phyloP scores from a whole-genome alignment of 2,888 invertebrate species.

The Drosophila fungiperda region DNA sequence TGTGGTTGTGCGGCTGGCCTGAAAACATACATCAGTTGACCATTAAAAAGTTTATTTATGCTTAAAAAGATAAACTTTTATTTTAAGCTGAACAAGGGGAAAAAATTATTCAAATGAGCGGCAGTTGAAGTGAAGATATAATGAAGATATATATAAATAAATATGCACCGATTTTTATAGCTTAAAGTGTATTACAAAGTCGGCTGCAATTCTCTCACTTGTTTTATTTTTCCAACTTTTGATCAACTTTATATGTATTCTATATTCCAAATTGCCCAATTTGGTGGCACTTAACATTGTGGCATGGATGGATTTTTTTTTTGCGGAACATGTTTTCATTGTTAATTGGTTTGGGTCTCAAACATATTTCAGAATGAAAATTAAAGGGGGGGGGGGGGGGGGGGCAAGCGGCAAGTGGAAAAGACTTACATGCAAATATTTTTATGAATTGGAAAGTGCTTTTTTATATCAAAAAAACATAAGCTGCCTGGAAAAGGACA shows the following conservation, averaged over 20 bases:
- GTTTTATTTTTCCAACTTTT: not conserved
- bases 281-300: not conserved
- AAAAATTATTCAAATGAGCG: not conserved
- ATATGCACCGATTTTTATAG: not conserved
- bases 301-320: not conserved
- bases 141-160: too few relatives aligned
- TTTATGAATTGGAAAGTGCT: constrained; percentile 34
- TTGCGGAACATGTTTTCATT: constrained; percentile 39
- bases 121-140: not conserved
- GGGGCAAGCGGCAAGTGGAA: not conserved
- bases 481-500: constrained; percentile 44
- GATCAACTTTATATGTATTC: not conserved
- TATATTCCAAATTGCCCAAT: not conserved
- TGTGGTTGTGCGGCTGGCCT: not conserved
- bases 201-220: not conserved
- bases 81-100: not conserved
- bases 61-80: not conserved
- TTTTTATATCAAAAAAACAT: constrained; percentile 7
- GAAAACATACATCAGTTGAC: constrained; percentile 33
- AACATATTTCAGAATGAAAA: constrained; percentile 2
- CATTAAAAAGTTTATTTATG: constrained; percentile 52
- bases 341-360: constrained; percentile 60
- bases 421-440: constrained; percentile 55
- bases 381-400: not conserved
- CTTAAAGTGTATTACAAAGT: not conserved